Percentiles rank a stretch among this genome's conserved stretches.
phyloP scores from a whole-genome alignment of 1,140 invertebrate genomes.

The Drosophila sproati region DNA sequence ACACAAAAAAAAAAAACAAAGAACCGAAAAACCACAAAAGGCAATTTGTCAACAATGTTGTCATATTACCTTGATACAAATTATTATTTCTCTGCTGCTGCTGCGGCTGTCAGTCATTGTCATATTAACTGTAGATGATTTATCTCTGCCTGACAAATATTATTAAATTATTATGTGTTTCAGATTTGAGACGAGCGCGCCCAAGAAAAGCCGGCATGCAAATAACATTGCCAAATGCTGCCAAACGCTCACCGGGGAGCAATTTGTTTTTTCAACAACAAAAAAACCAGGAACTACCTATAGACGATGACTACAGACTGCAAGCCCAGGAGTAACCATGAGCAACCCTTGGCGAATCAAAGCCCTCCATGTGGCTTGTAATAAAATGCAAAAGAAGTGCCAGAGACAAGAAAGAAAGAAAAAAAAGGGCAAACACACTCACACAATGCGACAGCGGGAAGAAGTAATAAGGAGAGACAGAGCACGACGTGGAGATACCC shows the following conservation, averaged over 20 bases:
- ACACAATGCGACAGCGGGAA: conserved; percentile 1
- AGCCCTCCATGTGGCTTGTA: conserved; percentile 47
- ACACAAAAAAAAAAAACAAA: neutral
- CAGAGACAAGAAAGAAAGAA: conserved; percentile 21
- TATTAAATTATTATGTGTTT: conserved; percentile 81
- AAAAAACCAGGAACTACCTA: conserved; percentile 55
- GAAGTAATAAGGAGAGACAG: neutral
- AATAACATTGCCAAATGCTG: conserved; percentile 63
- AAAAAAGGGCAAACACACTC: conserved; percentile 19
- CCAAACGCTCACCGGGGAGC: conserved; percentile 75
- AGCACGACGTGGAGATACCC: neutral
- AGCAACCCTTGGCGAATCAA: conserved; percentile 55
- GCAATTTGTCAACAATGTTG: conserved; percentile 63
- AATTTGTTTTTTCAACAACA: conserved; percentile 60
- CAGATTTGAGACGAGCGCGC: conserved; percentile 26
- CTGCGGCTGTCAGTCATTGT: conserved; percentile 65
- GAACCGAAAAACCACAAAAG: conserved; percentile 7
- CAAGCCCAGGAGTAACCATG: neutral
- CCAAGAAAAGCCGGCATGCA: conserved; percentile 53
- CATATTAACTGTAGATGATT: conserved; percentile 80
- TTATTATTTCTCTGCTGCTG: conserved; percentile 19
- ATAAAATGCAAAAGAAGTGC: conserved; percentile 66
- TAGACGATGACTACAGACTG: conserved; percentile 22
- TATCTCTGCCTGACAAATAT: conserved; percentile 81
- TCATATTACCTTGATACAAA: conserved; percentile 61